A percentile compares a stretch with the other conserved stretches of the same genome.
phyloP scores from a whole-genome alignment of 2,888 invertebrate species.

The Leptinotarsa rubiginosa region DNA sequence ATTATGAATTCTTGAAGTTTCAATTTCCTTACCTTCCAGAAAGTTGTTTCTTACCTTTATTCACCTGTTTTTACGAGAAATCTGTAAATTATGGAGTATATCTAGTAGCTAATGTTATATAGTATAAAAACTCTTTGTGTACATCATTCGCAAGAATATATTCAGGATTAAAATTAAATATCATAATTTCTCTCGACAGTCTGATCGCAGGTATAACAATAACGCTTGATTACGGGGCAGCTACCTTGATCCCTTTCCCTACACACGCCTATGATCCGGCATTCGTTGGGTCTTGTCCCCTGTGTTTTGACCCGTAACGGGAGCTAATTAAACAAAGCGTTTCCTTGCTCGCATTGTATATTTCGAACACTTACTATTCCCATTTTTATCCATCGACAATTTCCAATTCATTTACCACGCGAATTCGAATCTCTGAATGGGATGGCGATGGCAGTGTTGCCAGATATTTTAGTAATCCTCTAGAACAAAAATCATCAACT shows the following conservation, averaged over 20 bases:
- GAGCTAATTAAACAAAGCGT: constrained; percentile 2
- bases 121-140: too few species aligned
- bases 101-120: too few species aligned
- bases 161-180: too few species aligned
- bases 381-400: constrained; percentile 2
- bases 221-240: neutral
- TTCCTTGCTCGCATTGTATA: constrained; percentile 6
- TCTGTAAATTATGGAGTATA: too few species aligned
- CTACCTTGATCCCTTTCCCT: neutral
- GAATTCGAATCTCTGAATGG: constrained; percentile 3
- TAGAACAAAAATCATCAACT: too few species aligned
- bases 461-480: neutral
- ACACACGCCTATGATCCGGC: neutral
- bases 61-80: too few species aligned
- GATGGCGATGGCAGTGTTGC: constrained; percentile 1
- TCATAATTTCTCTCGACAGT: too few species aligned
- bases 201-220: neutral
- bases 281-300: neutral
- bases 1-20: too few species aligned
- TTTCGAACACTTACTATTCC: constrained; percentile 12
- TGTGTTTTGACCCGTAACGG: constrained; percentile 9
- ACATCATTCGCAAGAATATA: too few species aligned
- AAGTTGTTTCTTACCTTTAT: too few species aligned
- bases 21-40: too few species aligned
- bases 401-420: constrained; percentile 6